A percentile compares a stretch with the other conserved stretches of the same genome.
Evolutionary conservation across 53 echinoderm and acorn worm species (phyloP).

Genomic region (Holothuria scabra): DNA sequence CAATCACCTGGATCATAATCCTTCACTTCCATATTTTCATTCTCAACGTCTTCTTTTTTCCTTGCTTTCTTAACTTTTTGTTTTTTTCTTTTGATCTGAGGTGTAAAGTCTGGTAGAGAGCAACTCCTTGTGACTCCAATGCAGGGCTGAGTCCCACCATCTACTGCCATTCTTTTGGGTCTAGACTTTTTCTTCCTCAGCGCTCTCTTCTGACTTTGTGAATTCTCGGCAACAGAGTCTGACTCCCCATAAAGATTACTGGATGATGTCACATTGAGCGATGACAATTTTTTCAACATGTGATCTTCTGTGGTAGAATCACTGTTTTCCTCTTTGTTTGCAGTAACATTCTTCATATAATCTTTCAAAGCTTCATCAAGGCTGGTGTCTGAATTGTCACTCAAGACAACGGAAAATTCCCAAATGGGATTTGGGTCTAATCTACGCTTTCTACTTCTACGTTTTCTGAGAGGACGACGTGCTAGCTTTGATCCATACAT

Average conservation of each 20-base stretch:
- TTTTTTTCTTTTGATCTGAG: constrained; percentile 67
- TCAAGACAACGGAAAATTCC: constrained; percentile 81
- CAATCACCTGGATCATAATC: constrained; percentile 5
- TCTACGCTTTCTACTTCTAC: constrained; percentile 84
- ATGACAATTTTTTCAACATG: constrained; percentile 89
- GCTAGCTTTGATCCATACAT: constrained; percentile 80
- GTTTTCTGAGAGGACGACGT: constrained; percentile 75
- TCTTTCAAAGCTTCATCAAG: constrained; percentile 95
- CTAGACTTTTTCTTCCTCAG: constrained; percentile 74
- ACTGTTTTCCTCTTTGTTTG: constrained; percentile 64
- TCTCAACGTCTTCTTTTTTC: constrained; percentile 54
- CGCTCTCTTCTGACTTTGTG: constrained; percentile 68
- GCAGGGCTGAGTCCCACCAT: constrained; percentile 22
- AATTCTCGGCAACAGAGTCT: constrained; percentile 91
- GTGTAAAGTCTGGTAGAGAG: constrained; percentile 68
- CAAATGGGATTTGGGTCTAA: constrained; percentile 89
- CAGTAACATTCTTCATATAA: constrained; percentile 91
- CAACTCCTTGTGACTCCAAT: constrained; percentile 49
- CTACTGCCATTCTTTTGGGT: constrained; percentile 84
- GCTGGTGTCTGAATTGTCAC: constrained; percentile 95
- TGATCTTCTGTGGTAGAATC: constrained; percentile 86
- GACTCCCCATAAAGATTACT: constrained; percentile 98
- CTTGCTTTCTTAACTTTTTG: constrained; percentile 73
- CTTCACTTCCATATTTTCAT: constrained; percentile 53
- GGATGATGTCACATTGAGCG: constrained; percentile 92